phyloP scores from a whole-genome alignment of 2,113 vertebrate species.

The Motacilla alba region DNA sequence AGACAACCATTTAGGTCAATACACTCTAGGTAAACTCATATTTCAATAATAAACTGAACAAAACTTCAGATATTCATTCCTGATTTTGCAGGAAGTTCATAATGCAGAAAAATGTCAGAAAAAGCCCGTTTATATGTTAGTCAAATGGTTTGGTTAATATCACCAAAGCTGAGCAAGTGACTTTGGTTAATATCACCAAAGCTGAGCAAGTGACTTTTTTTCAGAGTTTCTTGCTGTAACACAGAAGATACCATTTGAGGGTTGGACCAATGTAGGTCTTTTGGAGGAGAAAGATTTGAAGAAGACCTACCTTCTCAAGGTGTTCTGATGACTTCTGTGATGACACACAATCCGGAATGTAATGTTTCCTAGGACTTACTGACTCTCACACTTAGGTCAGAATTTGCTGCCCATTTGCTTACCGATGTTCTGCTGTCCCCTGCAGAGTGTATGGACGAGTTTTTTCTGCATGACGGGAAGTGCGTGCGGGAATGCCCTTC shows the following conservation, averaged over 20 bases:
- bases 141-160: neutral
- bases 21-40: neutral
- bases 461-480: constrained; percentile 74
- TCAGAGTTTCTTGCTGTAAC: neutral
- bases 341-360: neutral
- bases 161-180: neutral
- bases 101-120: neutral
- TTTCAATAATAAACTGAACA: neutral
- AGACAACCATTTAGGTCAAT: neutral
- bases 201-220: neutral
- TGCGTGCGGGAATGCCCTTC: constrained; percentile 83
- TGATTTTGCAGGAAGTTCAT: neutral
- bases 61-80: neutral
- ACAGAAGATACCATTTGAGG: neutral
- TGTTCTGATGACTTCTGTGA: neutral
- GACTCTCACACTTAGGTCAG: neutral
- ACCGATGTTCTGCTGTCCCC: neutral
- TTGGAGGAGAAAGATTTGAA: neutral
- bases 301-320: neutral
- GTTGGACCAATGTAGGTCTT: neutral
- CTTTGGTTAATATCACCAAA: neutral
- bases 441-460: constrained; percentile 78
- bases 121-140: neutral
- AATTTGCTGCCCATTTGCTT: neutral
- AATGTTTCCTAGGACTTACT: neutral